A percentile compares a stretch with the other conserved stretches of the same genome.
phyloP scores from a whole-genome alignment of 2,113 vertebrate species.

The Neogobius melanostomus region DNA sequence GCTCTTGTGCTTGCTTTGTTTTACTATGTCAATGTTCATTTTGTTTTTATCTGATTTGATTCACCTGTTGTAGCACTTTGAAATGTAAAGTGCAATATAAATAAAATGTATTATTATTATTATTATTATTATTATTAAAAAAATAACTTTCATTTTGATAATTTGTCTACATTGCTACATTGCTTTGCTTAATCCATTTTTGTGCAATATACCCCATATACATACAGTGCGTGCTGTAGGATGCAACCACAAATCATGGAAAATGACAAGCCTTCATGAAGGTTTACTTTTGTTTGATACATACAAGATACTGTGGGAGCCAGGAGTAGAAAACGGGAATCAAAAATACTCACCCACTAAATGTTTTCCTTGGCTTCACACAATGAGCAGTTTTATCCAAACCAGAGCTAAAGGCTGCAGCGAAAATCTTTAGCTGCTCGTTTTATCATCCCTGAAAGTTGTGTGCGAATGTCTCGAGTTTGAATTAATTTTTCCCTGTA shows the following conservation, averaged over 20 bases:
- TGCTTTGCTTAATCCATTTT: too few relatives aligned
- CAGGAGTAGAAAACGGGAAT: not conserved
- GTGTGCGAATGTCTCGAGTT: constrained; percentile 22
- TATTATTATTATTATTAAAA: too few relatives aligned
- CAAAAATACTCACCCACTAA: not conserved
- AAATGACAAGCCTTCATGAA: too few relatives aligned
- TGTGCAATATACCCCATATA: not conserved
- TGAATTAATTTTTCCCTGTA: constrained; percentile 30
- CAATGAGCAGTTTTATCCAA: constrained; percentile 17
- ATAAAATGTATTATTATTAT: too few relatives aligned
- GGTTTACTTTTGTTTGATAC: not conserved
- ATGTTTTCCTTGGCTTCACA: constrained; percentile 4
- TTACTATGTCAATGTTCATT: too few relatives aligned
- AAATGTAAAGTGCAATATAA: too few relatives aligned
- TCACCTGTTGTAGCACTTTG: too few relatives aligned
- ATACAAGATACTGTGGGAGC: not conserved
- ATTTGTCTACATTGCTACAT: too few relatives aligned
- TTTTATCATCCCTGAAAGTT: constrained; percentile 42
- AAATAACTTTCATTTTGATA: too few relatives aligned
- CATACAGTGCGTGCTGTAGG: not conserved
- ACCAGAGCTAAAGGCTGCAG: constrained; percentile 22
- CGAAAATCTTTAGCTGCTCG: constrained; percentile 7
- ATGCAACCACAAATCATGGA: too few relatives aligned
- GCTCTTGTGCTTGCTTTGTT: too few relatives aligned
- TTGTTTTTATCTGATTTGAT: too few relatives aligned